Percentiles rank a stretch among this genome's conserved stretches.
Evolutionary conservation across 2,113 vertebrate species (phyloP).

Genomic region (Panthera tigris): DNA sequence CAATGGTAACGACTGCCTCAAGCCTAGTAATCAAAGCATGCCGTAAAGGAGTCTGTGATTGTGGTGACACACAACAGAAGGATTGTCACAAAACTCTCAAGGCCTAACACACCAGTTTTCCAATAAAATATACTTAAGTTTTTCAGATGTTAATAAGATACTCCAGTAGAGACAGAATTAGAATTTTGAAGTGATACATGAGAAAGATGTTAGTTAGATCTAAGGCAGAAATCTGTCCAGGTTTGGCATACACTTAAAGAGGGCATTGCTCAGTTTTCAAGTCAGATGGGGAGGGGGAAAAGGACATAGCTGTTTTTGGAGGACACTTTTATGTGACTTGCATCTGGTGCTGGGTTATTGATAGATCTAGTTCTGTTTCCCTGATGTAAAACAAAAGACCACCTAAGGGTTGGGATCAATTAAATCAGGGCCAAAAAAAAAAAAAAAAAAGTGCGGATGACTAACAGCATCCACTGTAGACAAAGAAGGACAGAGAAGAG

Average conservation of each 20-base stretch:
- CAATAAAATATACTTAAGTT: not conserved
- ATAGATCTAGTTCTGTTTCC: not conserved
- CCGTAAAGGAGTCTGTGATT: not conserved
- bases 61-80: slow-evolving; percentile 12
- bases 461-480: not conserved
- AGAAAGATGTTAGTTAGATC: not conserved
- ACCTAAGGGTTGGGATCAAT: not conserved
- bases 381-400: not conserved
- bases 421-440: not conserved
- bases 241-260: not conserved
- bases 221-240: not conserved
- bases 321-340: not conserved
- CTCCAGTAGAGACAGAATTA: not conserved
- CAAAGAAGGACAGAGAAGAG: not conserved
- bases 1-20: slow-evolving; percentile 8
- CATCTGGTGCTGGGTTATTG: not conserved
- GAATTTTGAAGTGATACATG: slow-evolving; percentile 14
- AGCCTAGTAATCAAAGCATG: slow-evolving; percentile 41
- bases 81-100: slow-evolving; percentile 38
- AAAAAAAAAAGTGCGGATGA: not conserved
- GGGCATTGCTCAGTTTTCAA: not conserved
- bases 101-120: slow-evolving; percentile 25
- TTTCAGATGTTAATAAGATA: slow-evolving; percentile 27
- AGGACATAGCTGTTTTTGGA: not conserved
- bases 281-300: not conserved